phyloP scores from a whole-genome alignment of 2,888 invertebrate species.

The Sesamia inferens region DNA sequence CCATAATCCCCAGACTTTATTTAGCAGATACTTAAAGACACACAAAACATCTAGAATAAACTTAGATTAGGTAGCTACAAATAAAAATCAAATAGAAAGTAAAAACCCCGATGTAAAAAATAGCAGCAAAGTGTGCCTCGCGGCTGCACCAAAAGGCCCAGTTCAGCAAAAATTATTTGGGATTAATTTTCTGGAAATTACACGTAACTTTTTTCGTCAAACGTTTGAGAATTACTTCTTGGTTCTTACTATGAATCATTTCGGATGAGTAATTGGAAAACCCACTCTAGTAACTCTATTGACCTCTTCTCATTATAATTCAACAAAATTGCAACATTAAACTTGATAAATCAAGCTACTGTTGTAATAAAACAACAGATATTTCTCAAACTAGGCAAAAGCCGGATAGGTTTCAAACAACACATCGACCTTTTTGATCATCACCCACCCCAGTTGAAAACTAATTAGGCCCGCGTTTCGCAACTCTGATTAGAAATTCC shows the following conservation, averaged over 20 bases:
- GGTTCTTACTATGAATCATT: background rate
- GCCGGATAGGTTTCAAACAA: slow-evolving; percentile 62
- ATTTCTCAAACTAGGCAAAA: slow-evolving; percentile 45
- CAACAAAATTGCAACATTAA: background rate
- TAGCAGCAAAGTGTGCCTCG: too few species aligned
- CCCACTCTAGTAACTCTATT: background rate
- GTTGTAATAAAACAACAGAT: slow-evolving; percentile 46
- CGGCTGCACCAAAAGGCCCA: too few species aligned
- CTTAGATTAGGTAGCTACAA: too few species aligned
- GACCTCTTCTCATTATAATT: background rate
- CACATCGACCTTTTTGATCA: slow-evolving; percentile 69
- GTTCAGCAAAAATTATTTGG: too few species aligned
- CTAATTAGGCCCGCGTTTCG: slow-evolving; percentile 81
- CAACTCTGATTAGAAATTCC: slow-evolving; percentile 88
- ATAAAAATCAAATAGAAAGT: too few species aligned
- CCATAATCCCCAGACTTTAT: too few species aligned
- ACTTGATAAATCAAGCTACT: slow-evolving; percentile 6
- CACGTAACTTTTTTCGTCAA: background rate
- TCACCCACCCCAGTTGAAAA: slow-evolving; percentile 74
- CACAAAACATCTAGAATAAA: too few species aligned
- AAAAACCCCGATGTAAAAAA: too few species aligned
- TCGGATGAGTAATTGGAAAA: background rate
- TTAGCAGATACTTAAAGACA: too few species aligned
- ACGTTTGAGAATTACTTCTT: background rate
- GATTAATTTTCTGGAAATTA: background rate